Conservation (phyloP, 1,140 invertebrate genomes). For the Penaeus chinensis region DNA sequence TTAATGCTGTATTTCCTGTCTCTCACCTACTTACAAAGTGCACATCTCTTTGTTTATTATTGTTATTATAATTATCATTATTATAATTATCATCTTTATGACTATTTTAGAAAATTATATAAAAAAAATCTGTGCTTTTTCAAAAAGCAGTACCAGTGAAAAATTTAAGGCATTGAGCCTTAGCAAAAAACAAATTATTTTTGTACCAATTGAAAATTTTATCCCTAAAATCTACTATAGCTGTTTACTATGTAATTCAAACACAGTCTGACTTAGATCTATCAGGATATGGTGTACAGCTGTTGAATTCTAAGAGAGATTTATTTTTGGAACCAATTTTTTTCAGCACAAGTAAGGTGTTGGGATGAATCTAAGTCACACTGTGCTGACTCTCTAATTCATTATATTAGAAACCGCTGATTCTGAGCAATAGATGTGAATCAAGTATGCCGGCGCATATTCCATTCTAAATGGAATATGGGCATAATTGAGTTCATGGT, state of each 20-base stretch:
- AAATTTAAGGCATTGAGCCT: constrained; percentile 47
- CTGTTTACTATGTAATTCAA: no score
- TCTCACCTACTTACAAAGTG: constrained; percentile 55
- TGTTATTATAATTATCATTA: constrained; percentile 30
- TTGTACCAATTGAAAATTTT: constrained; percentile 58
- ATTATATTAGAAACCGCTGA: neutral
- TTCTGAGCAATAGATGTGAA: neutral
- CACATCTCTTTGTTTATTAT: constrained; percentile 45
- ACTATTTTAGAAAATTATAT: constrained; percentile 9
- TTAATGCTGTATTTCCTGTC: constrained; percentile 35
- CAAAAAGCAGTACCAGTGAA: constrained; percentile 41
- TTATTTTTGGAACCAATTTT: constrained; percentile 57
- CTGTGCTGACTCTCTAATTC: constrained; percentile 33
- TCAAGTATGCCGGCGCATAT: no score
- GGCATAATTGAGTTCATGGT: no score
- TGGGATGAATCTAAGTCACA: constrained; percentile 57
- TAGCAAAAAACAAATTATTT: constrained; percentile 59
- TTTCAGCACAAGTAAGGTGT: constrained; percentile 57
- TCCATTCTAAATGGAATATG: no score
- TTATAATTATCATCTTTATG: constrained; percentile 35
- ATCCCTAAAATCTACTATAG: constrained; percentile 47
- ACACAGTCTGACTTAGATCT: constrained; percentile 53
- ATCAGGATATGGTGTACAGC: constrained; percentile 52
- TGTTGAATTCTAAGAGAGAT: constrained; percentile 59
- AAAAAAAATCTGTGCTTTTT: constrained; percentile 25